Percentiles rank a stretch among this genome's conserved stretches.
phyloP scores from a whole-genome alignment of 2,888 invertebrate species.

The Amphipoea lucens region DNA sequence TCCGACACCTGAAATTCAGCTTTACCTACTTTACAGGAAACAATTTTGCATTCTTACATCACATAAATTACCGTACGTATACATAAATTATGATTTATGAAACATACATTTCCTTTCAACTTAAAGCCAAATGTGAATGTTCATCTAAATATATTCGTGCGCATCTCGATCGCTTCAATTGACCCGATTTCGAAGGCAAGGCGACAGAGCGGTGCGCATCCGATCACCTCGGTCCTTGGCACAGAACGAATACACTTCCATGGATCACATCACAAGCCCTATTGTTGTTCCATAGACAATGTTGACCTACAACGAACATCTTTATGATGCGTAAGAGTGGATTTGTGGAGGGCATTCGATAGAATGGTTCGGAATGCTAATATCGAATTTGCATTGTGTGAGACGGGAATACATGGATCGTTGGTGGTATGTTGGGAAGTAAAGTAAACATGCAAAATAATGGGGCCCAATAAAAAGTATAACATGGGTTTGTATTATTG shows the following conservation, averaged over 20 bases:
- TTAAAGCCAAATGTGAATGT: conserved; percentile 53
- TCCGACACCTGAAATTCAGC: not conserved
- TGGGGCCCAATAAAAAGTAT: conserved; percentile 47
- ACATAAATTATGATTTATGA: conserved; percentile 6
- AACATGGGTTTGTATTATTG: conserved; percentile 26
- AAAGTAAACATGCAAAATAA: conserved; percentile 42
- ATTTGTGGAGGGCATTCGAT: conserved; percentile 67
- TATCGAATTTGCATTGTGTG: conserved; percentile 56
- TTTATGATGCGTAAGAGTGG: conserved; percentile 74
- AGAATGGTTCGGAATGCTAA: conserved; percentile 64
- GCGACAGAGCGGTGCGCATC: conserved; percentile 83
- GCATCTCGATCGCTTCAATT: conserved; percentile 68
- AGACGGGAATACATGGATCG: conserved; percentile 39
- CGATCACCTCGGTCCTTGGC: conserved; percentile 86
- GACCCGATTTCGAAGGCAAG: conserved; percentile 81
- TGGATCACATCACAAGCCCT: conserved; percentile 82
- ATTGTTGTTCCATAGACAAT: conserved; percentile 83
- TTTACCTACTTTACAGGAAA: conserved; percentile 16
- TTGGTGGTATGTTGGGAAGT: conserved; percentile 33
- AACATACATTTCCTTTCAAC: conserved; percentile 44
- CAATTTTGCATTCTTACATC: conserved; percentile 19
- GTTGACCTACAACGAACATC: conserved; percentile 78
- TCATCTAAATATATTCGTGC: conserved; percentile 52
- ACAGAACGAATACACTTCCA: conserved; percentile 79
- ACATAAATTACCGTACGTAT: conserved; percentile 17